Conservation (phyloP, 2,888 invertebrate species). For the Galeruca laticollis region DNA sequence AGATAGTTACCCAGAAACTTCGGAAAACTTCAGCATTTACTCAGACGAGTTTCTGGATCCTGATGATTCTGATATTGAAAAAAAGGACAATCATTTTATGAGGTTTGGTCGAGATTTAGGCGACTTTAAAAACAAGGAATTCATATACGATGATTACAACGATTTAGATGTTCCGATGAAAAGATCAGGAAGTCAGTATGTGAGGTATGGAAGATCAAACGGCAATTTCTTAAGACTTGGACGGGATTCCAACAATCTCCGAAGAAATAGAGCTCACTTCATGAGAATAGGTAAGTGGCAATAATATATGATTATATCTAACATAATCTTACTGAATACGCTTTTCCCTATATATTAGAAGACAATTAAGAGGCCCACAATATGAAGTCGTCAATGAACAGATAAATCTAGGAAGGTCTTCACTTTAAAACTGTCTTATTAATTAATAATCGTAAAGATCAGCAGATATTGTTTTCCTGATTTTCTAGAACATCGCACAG, state of each 20-base stretch:
- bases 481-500: too few species aligned
- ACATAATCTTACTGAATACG: too few species aligned
- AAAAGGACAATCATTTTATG: constrained; percentile 49
- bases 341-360: too few species aligned
- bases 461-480: too few species aligned
- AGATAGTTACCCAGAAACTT: constrained; percentile 45
- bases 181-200: constrained; percentile 56
- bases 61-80: constrained; percentile 44
- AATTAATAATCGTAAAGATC: too few species aligned
- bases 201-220: constrained; percentile 55
- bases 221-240: constrained; percentile 50
- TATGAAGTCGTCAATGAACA: too few species aligned
- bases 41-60: constrained; percentile 46
- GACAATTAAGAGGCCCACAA: too few species aligned
- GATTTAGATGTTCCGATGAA: constrained; percentile 52
- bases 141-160: constrained; percentile 46
- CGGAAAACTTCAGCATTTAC: constrained; percentile 41
- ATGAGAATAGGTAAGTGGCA: constrained; percentile 49
- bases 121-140: constrained; percentile 45
- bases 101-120: constrained; percentile 53
- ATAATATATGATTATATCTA: too few species aligned
- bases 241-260: constrained; percentile 33
- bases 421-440: too few species aligned
- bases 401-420: too few species aligned
- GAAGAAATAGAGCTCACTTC: constrained; percentile 41